phyloP scores from a whole-genome alignment of 2,797 vertebrate genomes.

The Coregonus suidteri region DNA sequence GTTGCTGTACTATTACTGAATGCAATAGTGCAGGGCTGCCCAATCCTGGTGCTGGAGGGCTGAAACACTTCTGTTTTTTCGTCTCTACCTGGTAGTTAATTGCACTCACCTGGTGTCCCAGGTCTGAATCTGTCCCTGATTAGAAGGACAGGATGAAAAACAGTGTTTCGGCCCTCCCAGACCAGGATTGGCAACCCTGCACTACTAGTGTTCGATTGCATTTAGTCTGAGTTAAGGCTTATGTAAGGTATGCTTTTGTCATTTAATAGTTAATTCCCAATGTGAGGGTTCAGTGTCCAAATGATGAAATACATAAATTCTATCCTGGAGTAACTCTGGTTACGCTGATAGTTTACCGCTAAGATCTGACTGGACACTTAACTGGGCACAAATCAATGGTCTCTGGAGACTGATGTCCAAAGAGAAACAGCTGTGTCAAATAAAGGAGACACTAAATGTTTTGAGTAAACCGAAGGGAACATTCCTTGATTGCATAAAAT shows the following conservation, averaged over 20 bases:
- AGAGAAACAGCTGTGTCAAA: not conserved
- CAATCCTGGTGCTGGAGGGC: no score
- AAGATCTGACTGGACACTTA: constrained; percentile 64
- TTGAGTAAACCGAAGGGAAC: not conserved
- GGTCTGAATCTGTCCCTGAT: no score
- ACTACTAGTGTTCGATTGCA: not conserved
- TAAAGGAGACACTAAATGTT: not conserved
- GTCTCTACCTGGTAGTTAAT: no score
- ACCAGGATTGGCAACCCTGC: no score
- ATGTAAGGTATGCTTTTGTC: not conserved
- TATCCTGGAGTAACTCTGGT: constrained; percentile 57
- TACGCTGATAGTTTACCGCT: constrained; percentile 65
- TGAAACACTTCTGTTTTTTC: no score
- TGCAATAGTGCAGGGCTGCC: not conserved
- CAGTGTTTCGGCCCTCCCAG: no score
- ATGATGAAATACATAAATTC: constrained; percentile 52
- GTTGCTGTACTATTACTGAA: not conserved
- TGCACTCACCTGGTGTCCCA: no score
- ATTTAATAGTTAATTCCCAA: not conserved
- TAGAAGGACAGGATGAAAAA: no score
- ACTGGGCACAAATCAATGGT: not conserved
- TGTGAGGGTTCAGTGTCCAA: constrained; percentile 41
- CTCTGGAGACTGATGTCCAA: not conserved
- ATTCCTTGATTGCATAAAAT: not conserved
- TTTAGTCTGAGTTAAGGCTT: not conserved